Conservation (phyloP, 2,113 vertebrate genomes). For the Ramphastos sulfuratus region DNA sequence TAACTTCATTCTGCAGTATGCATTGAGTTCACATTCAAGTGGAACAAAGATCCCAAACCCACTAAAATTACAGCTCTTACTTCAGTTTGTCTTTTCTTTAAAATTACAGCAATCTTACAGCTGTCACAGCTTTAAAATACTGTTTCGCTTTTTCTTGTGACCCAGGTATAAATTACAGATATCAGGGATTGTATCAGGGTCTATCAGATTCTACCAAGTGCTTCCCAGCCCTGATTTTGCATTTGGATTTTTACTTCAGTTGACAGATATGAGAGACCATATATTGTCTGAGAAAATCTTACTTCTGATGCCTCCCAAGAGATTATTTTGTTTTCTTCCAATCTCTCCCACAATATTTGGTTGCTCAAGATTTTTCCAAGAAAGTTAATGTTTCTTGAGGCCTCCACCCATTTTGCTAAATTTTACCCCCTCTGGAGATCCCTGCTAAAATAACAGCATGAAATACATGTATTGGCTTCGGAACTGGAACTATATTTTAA, state of each 20-base stretch:
- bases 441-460: background rate
- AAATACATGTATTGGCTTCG: background rate
- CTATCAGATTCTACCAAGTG: background rate
- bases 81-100: background rate
- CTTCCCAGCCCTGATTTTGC: background rate
- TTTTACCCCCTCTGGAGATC: background rate
- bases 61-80: too few species aligned
- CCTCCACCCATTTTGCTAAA: slow-evolving; percentile 25
- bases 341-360: background rate
- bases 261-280: background rate
- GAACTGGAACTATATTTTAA: background rate
- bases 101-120: background rate
- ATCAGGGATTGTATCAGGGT: background rate
- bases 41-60: too few species aligned
- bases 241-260: background rate
- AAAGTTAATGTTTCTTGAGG: background rate
- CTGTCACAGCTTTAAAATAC: slow-evolving; percentile 8
- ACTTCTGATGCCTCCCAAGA: background rate
- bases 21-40: too few species aligned
- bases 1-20: background rate
- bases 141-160: background rate
- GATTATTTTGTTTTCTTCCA: background rate
- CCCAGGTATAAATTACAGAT: background rate
- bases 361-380: background rate
- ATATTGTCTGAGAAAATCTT: background rate